Evolutionary conservation across 1,140 invertebrate species (phyloP), one percentile per base, ranked within the genome.

Genomic region (Drosophila teissieri): DNA sequence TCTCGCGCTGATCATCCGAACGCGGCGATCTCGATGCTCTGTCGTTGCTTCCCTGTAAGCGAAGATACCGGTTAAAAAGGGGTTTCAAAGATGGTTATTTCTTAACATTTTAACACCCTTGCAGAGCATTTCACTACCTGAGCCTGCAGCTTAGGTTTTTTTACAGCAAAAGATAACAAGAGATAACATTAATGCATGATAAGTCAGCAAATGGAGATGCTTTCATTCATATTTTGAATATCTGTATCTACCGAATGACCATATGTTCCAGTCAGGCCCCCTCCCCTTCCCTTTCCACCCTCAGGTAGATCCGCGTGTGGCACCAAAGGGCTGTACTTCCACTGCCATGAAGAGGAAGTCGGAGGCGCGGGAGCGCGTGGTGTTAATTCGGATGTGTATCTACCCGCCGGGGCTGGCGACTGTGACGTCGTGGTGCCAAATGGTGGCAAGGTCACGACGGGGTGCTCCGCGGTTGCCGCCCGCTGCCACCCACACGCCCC

Each of bases 11-110:
- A 68, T 91, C 90, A 64, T 91, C 90, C 62, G 90, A 91, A 78
- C 90, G 90, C 57, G 90, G 90, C 17, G 90, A 91, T 68, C 90
- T 90, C 14, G 90, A 90, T 61, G 90, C 85, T 91, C 90, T 90
- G 60, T 91, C 90, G 82, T 91, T 91, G 79, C 90, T 91, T 54
- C 90, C 90, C 90, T 91, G 52, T 27, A 64, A 80, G 27, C 15
- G 10, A 51, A 62, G 78, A 31, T 12, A 11, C 6, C 14, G 19
- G 34, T 24, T 17, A 12, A 5, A 5, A 19, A 3, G 7, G 42
- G 15, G 42, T 4, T 14, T 37, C 17, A 11, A 45, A 10, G 19
- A 45, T 3, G n/a, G 3, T 19, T 15, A 10, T 17, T 17, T 1
- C 3, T 10, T 2, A 17, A 42, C 0, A 42, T 17, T 2, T 15